Evolutionary conservation across 2,113 vertebrate genomes (phyloP), one percentile per base, ranked within the genome.

Genomic region (Reinhardtius hippoglossoides): DNA sequence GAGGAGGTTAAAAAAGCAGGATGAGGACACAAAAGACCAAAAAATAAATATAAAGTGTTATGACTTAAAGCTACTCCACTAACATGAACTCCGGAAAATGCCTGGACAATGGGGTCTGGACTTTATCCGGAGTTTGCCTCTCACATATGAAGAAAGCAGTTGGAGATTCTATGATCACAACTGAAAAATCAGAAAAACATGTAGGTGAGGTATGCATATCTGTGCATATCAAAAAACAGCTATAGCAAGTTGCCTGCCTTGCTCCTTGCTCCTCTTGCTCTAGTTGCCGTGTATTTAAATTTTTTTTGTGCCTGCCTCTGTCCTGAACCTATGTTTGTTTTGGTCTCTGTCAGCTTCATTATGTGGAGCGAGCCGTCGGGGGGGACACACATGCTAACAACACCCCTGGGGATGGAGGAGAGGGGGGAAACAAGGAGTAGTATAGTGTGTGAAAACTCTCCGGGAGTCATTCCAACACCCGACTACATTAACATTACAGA

Each of bases 281-380:
- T 23, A 35, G 26, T 72, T 64, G 16, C 35, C 55, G 9, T 59
- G 46, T 50, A 3, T 61, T n/a, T n/a, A n/a, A n/a, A n/a, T n/a
- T n/a, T 55, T 72, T 56, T 58, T 78, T 66, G 27, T 31, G 27
- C 27, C 27, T 24, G 24, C 76, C 75, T 81, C 57, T n/a, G n/a
- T n/a, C n/a, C 78, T 56, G 21, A 86, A 81, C 80, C 81, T 76
- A 76, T 84, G 82, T 91, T 92, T 91, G 87, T 89, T 92, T 91
- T 88, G 85, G 87, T 7, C 31, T 90, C 81, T 79, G 87, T 90
- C 91, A 82, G 88, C 72, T 75, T 90, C 90, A 88, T 93, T 91
- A 93, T 82, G 78, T 81, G 66, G 74, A 89, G 82, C 60, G 59
- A 80, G 78, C 81, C 76, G 80, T 85, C 87, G 64, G 80, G 89